phyloP scores from a whole-genome alignment of 2,797 vertebrate genomes.

The Helicolenus hilgendorfi region DNA sequence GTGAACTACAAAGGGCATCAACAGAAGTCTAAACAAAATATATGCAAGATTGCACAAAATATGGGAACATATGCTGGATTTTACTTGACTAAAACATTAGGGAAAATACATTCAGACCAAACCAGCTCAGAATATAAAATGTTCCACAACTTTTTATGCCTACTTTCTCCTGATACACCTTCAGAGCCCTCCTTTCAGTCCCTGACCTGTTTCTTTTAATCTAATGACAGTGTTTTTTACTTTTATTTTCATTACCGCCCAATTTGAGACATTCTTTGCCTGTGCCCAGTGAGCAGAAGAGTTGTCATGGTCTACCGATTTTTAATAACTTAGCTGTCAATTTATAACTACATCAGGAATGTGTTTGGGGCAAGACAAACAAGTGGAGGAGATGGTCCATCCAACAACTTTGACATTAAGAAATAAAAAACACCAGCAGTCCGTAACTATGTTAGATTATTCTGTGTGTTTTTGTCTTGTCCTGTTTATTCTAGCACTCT shows the following conservation, averaged over 20 bases:
- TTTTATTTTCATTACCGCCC: background rate
- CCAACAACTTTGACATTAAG: background rate
- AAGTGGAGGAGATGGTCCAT: background rate
- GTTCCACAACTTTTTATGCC: background rate
- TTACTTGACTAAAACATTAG: background rate
- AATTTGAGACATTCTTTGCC: constrained; percentile 3
- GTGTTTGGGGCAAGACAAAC: constrained; percentile 34
- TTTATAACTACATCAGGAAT: constrained; percentile 49
- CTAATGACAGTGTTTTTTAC: background rate
- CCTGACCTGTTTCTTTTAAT: background rate
- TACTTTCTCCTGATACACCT: background rate
- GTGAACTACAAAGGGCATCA: background rate
- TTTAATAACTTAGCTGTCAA: constrained; percentile 62
- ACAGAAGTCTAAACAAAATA: background rate
- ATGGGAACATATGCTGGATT: background rate
- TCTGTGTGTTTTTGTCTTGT: background rate
- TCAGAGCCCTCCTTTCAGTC: background rate
- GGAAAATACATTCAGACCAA: background rate
- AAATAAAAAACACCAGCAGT: constrained; percentile 8
- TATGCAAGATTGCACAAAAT: background rate
- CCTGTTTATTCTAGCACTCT: background rate
- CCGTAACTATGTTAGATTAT: background rate
- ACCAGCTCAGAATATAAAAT: background rate
- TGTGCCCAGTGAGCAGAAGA: background rate
- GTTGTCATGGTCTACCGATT: constrained; percentile 44